A percentile compares a stretch with the other conserved stretches of the same genome.
Conservation (phyloP, 2,113 vertebrate genomes). For the Laticauda laticaudata region DNA sequence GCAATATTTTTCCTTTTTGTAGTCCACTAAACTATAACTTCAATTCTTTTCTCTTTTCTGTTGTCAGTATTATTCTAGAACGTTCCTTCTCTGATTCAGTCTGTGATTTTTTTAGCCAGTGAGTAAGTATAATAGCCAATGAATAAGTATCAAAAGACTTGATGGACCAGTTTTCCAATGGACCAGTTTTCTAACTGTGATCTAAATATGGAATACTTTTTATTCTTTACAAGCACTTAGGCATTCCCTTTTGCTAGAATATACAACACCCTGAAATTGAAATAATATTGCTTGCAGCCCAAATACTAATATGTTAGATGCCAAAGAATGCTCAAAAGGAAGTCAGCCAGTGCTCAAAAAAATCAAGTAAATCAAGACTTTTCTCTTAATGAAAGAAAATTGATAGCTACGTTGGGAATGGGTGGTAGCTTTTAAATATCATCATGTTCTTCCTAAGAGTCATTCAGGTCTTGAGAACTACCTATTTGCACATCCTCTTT, state of each 20-base stretch:
- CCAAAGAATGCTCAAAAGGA: background rate
- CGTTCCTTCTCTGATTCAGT: background rate
- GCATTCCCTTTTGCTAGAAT: background rate
- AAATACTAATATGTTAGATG: background rate
- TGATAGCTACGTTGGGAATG: background rate
- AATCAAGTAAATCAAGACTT: background rate
- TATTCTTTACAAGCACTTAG: background rate
- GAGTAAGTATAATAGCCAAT: background rate
- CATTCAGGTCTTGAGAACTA: background rate
- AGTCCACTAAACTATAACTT: background rate
- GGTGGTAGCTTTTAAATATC: background rate
- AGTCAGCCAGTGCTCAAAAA: background rate
- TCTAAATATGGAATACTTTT: background rate
- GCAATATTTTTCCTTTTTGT: background rate
- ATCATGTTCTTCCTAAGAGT: background rate
- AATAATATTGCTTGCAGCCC: background rate
- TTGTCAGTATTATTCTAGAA: background rate
- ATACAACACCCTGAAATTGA: background rate
- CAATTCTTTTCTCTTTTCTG: background rate
- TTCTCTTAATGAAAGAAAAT: background rate
- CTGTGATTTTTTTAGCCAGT: background rate
- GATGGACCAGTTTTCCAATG: constrained; percentile 25
- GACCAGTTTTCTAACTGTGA: constrained; percentile 18
- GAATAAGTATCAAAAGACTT: background rate
- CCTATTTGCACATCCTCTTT: rapidly evolving